Conservation (phyloP, 2,797 vertebrate genomes). For the Monodelphis domestica region DNA sequence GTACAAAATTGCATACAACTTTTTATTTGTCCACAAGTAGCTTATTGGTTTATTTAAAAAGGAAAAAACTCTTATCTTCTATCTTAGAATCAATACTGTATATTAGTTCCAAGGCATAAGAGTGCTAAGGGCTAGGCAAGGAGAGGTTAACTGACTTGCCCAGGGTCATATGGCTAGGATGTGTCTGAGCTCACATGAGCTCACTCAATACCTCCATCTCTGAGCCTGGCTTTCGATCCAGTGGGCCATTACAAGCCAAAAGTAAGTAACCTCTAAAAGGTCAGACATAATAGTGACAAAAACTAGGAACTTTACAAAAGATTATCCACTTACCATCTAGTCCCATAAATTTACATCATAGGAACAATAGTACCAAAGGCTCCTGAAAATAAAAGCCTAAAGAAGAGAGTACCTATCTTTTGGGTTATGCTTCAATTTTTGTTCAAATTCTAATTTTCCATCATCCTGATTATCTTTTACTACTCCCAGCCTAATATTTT, state of each 20-base stretch:
- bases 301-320: background rate
- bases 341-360: background rate
- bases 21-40: background rate
- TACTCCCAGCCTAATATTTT: background rate
- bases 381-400: background rate
- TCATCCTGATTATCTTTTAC: background rate
- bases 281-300: too few species aligned
- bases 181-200: too few species aligned
- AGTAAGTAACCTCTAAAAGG: too few species aligned
- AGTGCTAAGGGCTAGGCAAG: too few species aligned
- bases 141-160: too few species aligned
- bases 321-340: background rate
- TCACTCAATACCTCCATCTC: too few species aligned
- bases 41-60: too few species aligned
- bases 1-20: background rate
- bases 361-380: background rate
- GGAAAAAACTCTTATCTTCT: too few species aligned
- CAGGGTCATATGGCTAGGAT: too few species aligned
- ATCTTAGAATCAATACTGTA: too few species aligned
- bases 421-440: slow-evolving; percentile 5
- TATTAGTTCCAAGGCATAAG: too few species aligned
- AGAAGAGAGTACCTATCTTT: background rate
- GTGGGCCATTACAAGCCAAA: background rate
- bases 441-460: background rate
- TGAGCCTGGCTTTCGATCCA: too few species aligned